Evolutionary conservation across 2,888 invertebrate genomes (phyloP).

Genomic region (Diabrotica balteata): DNA sequence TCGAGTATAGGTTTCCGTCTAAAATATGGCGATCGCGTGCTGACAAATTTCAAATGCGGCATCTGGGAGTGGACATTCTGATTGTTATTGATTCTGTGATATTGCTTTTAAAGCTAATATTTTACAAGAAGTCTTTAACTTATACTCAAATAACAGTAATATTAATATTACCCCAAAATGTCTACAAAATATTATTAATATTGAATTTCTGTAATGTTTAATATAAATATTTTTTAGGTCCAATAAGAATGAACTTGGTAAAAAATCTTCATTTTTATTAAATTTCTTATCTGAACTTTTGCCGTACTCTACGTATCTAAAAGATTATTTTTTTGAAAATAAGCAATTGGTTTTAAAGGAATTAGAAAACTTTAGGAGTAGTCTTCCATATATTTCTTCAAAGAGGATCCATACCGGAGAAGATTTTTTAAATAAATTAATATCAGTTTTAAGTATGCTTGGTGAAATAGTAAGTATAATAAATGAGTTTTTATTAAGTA

Average conservation of each 20-base stretch:
- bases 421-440: conserved; percentile 40
- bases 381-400: conserved; percentile 20
- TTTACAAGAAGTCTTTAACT: no score
- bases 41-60: no score
- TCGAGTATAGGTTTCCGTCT: no score
- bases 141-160: no score
- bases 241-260: conserved; percentile 46
- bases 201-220: background rate
- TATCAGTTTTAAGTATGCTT: conserved; percentile 39
- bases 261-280: conserved; percentile 47
- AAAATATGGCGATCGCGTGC: no score
- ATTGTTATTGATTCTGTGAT: no score
- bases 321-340: conserved; percentile 30
- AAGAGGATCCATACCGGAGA: conserved; percentile 28
- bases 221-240: conserved; percentile 18
- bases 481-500: background rate
- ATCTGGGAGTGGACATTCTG: no score
- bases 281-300: conserved; percentile 46
- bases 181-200: no score
- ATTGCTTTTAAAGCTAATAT: no score
- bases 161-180: no score
- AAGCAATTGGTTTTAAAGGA: conserved; percentile 20
- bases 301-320: conserved; percentile 42
- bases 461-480: conserved; percentile 46
- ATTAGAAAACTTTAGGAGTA: conserved; percentile 14